These are phyloP conservation scores for Hippoglossus hippoglossus DNA, from an alignment of 2,797 vertebrate species.

Conservation along the genomic window DNA sequence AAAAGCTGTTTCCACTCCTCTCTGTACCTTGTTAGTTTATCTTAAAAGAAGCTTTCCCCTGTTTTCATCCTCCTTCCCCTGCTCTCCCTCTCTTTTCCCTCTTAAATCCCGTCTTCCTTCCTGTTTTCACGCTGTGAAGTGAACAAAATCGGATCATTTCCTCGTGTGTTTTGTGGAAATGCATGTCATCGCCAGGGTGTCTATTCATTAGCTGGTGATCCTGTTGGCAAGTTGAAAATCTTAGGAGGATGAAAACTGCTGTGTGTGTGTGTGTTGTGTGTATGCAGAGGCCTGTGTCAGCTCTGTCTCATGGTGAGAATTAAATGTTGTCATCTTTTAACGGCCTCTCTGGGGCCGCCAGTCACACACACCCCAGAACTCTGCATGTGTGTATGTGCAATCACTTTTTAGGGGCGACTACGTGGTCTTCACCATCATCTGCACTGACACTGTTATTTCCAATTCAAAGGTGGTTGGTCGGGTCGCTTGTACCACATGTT, in stretches of 20 bases:
- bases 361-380: conserved; percentile 40
- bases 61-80: conserved; percentile 19
- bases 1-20: too few relatives aligned
- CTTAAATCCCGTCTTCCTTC: conserved; percentile 33
- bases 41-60: conserved; percentile 50
- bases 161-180: conserved; percentile 13
- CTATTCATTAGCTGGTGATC: conserved; percentile 39
- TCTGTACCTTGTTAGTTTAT: too few relatives aligned
- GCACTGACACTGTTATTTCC: conserved; percentile 33
- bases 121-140: conserved; percentile 31
- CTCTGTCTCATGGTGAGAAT: conserved; percentile 54
- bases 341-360: conserved; percentile 46
- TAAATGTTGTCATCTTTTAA: conserved; percentile 64
- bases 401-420: not conserved
- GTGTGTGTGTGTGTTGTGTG: conserved; percentile 10
- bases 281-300: conserved; percentile 12
- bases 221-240: conserved; percentile 29
- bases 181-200: conserved; percentile 1
- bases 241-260: not conserved
- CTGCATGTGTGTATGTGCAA: conserved; percentile 18
- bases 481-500: conserved; percentile 20
- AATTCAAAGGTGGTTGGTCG: conserved; percentile 31
- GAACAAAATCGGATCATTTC: conserved; percentile 27
- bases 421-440: conserved; percentile 23
- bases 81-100: conserved; percentile 14